phyloP scores from a whole-genome alignment of 2,888 invertebrate genomes.

The Ramazzottius varieornatus region DNA sequence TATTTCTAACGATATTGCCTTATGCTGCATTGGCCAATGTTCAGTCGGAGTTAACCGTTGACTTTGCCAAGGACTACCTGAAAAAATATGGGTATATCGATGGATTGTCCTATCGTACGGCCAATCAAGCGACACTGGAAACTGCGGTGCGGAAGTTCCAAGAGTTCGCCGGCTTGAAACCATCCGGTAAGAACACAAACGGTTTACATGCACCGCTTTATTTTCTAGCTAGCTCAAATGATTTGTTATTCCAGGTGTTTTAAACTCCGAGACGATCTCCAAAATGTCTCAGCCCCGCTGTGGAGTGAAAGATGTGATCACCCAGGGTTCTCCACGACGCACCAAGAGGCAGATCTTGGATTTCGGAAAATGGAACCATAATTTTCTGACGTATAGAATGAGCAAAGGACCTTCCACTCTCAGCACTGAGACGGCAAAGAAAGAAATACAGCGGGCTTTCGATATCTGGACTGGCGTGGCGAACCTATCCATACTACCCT shows the following conservation, averaged over 20 bases:
- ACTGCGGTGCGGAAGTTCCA: background rate
- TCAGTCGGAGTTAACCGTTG: too few species aligned
- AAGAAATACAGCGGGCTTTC: background rate
- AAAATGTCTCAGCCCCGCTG: slow-evolving; percentile 16
- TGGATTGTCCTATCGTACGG: background rate
- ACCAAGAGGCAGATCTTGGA: background rate
- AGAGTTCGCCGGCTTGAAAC: background rate
- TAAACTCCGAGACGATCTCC: slow-evolving; percentile 13
- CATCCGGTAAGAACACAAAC: background rate
- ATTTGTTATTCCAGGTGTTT: slow-evolving; percentile 12
- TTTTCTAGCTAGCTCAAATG: background rate
- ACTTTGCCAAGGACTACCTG: background rate
- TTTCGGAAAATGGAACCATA: background rate
- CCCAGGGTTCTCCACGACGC: slow-evolving; percentile 12
- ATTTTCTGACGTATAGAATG: background rate
- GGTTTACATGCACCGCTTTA: background rate
- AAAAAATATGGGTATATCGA: background rate
- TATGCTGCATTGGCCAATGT: too few species aligned
- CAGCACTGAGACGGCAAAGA: background rate
- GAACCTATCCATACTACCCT: background rate
- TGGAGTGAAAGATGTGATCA: slow-evolving; percentile 15
- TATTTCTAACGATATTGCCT: too few species aligned
- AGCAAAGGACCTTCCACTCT: background rate
- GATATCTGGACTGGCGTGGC: background rate
- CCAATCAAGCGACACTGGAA: background rate